Evolutionary conservation across 2,113 vertebrate species (phyloP), one percentile per base, ranked within the genome.

Genomic region (Suncus etruscus): DNA sequence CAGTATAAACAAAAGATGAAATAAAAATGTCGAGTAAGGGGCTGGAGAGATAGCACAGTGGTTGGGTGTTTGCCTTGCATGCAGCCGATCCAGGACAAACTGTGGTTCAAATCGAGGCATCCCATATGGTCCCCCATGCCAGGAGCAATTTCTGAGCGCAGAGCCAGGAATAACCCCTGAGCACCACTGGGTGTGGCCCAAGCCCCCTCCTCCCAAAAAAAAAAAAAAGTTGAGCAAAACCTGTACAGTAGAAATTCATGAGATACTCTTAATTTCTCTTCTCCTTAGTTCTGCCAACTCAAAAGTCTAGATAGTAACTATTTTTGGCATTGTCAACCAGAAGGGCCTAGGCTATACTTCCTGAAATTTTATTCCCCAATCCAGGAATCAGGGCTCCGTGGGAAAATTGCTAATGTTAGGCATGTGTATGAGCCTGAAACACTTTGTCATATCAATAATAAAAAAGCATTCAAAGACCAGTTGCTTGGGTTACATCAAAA

Each of bases 391-490:
- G 58, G 50, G 9, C 50, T 76, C 68, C 31, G 10, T 9, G 14
- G n/a, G 70, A n/a, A 85, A 66, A n/a, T 3, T 31, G 50, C 11
- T 89, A 14, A 47, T 18, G n/a, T 24, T 50, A 84, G 50, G 63
- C 54, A 10, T 27, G 15, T 50, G 27, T 32, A 29, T 66, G 16
- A 70, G 27, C 39, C 63, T 72, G 51, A 73, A 88, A 72, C 54
- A 63, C 31, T 14, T 10, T 31, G n/a, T 47, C 29, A 77, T 24
- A 66, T 15, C 25, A 90, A 76, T 75, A 69, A 91, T 79, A 68
- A 90, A 75, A 69, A 51, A 50, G 25, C 9, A 76, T 63, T 82
- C 87, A 70, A 70, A 86, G 50, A 61, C 51, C 51, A 54, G 51
- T 24, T 39, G 50, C 48, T 20, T 77, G 45, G 27, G 29, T 25